Evolutionary conservation across 2,113 vertebrate genomes (phyloP).

Genomic region (Coracopsis vasa): DNA sequence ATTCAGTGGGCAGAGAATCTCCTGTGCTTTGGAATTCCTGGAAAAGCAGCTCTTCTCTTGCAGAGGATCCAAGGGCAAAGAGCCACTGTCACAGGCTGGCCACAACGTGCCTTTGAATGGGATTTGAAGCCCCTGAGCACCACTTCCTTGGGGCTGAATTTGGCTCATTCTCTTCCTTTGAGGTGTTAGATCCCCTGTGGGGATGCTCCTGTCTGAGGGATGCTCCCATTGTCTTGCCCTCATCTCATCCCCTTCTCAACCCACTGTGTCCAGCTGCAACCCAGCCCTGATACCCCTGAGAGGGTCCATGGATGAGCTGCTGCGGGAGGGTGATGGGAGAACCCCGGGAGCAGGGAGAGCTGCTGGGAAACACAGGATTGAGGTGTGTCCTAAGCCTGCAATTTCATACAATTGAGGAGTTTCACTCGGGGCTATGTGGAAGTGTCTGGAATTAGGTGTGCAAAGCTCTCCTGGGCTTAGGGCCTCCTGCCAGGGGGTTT

Average conservation of each 20-base stretch:
- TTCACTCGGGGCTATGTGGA: neutral
- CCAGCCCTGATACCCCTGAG: accelerated
- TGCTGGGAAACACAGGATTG: neutral
- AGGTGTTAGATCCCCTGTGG: accelerated
- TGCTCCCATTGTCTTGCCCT: neutral
- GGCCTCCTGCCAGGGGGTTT: neutral
- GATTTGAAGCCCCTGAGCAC: neutral
- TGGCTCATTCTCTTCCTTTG: neutral
- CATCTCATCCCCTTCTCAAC: neutral
- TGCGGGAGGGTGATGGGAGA: neutral
- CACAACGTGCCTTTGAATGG: accelerated
- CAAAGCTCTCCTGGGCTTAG: neutral
- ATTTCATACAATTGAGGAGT: neutral
- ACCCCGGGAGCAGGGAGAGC: neutral
- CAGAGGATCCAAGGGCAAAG: neutral
- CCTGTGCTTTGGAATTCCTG: neutral
- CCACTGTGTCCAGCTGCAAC: neutral
- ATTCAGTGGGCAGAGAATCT: neutral
- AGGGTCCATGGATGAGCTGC: neutral
- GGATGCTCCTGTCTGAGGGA: neutral
- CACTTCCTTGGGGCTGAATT: neutral
- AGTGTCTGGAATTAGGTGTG: neutral
- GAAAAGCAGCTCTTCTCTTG: neutral
- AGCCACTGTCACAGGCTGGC: accelerated
- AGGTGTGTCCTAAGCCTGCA: neutral